These are phyloP conservation scores for Tursiops truncatus DNA, from an alignment of 2,113 vertebrate species.

Conservation along the genomic window DNA sequence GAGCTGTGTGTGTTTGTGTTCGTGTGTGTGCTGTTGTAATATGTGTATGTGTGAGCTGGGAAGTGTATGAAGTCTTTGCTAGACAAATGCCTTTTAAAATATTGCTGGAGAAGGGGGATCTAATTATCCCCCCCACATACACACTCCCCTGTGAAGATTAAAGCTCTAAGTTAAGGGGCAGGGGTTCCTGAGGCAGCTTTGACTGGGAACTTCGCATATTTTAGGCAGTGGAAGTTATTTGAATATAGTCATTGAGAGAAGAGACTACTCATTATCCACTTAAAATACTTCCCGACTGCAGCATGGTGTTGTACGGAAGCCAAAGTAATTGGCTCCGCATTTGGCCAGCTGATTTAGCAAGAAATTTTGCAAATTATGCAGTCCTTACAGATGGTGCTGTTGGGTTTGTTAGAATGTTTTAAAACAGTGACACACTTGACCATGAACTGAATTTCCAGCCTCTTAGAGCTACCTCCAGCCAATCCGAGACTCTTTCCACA, in stretches of 20 bases:
- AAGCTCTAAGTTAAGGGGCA: not conserved
- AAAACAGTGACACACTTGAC: constrained; percentile 63
- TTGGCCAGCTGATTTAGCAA: constrained; percentile 73
- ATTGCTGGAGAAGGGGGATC: not conserved
- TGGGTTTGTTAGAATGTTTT: constrained; percentile 65
- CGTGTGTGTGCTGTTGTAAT: not conserved
- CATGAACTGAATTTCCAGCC: constrained; percentile 26
- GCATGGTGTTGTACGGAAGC: constrained; percentile 7
- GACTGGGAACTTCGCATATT: constrained; percentile 34
- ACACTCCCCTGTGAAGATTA: not conserved
- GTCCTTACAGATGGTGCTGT: constrained; percentile 63
- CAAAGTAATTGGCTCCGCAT: constrained; percentile 60
- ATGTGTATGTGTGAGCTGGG: not conserved
- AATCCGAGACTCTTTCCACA: not conserved
- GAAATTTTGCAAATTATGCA: constrained; percentile 67
- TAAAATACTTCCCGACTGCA: constrained; percentile 68
- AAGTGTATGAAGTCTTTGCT: not conserved
- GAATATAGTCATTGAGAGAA: constrained; percentile 66
- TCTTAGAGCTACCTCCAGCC: not conserved
- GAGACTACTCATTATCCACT: constrained; percentile 72
- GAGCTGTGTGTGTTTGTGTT: not conserved
- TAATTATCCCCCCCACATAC: not conserved
- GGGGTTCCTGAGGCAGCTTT: constrained; percentile 32
- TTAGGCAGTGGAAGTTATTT: constrained; percentile 66
- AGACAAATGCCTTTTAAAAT: constrained; percentile 28